Conservation (phyloP, 2,888 invertebrate genomes). For the Dicycla oo region DNA sequence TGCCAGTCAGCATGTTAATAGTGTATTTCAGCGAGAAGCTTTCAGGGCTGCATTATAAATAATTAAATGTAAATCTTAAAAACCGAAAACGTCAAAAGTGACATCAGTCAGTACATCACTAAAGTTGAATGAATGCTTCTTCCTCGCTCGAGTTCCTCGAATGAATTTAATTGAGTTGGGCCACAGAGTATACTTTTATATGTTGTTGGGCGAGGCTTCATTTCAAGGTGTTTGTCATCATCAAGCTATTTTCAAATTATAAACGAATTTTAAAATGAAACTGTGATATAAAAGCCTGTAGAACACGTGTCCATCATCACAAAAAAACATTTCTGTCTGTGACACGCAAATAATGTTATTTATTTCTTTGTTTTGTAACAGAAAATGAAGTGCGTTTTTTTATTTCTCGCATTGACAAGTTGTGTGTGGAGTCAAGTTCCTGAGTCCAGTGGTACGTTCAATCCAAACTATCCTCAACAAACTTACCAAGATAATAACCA, state of each 20-base stretch:
- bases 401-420: slow-evolving; percentile 77
- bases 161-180: slow-evolving; percentile 64
- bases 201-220: slow-evolving; percentile 79
- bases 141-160: slow-evolving; percentile 26
- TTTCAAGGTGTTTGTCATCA: slow-evolving; percentile 68
- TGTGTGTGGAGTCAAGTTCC: slow-evolving; percentile 79
- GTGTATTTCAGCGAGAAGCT: slow-evolving; percentile 1
- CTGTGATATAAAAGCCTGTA: slow-evolving; percentile 56
- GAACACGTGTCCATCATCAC: slow-evolving; percentile 38
- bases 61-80: background rate
- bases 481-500: slow-evolving; percentile 75
- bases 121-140: slow-evolving; percentile 48
- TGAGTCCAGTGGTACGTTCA: slow-evolving; percentile 77
- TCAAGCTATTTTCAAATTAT: slow-evolving; percentile 67
- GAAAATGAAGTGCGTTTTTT: slow-evolving; percentile 80
- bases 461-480: slow-evolving; percentile 80
- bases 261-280: slow-evolving; percentile 67
- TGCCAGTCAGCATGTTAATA: too few species aligned
- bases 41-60: slow-evolving; percentile 25
- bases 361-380: slow-evolving; percentile 63
- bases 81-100: slow-evolving; percentile 32
- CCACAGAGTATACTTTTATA: too few species aligned
- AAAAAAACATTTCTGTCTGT: slow-evolving; percentile 15
- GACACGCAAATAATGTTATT: slow-evolving; percentile 46
- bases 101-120: slow-evolving; percentile 42